Conservation (phyloP, 2,797 vertebrate species). For the Arrhamphus sclerolepis region DNA sequence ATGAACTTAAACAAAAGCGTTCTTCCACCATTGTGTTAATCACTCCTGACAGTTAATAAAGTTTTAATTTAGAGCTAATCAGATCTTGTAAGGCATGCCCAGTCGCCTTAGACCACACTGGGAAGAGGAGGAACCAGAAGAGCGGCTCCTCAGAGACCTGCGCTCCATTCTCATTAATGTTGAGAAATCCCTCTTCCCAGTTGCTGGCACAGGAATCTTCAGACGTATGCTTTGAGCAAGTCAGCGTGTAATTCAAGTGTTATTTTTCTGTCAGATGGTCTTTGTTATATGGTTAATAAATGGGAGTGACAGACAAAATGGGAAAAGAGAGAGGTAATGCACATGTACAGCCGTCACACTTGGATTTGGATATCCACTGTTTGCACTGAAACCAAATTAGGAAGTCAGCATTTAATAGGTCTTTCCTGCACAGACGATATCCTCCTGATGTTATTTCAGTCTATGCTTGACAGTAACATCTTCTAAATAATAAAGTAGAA, state of each 20-base stretch:
- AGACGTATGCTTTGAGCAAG: conserved; percentile 45
- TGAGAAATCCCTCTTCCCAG: conserved; percentile 52
- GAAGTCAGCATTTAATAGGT: conserved; percentile 29
- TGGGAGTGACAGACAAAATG: conserved; percentile 38
- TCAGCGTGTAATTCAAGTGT: conserved; percentile 50
- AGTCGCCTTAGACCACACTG: conserved; percentile 66
- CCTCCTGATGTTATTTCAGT: conserved; percentile 23
- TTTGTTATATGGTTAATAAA: conserved; percentile 50
- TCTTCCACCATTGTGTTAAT: conserved; percentile 66
- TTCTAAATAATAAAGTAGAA: too few relatives aligned
- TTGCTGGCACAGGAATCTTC: conserved; percentile 49
- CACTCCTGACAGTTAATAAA: conserved; percentile 78
- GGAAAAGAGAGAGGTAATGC: neutral
- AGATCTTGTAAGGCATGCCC: conserved; percentile 83
- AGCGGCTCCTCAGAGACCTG: conserved; percentile 73
- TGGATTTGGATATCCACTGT: conserved; percentile 24
- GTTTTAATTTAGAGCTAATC: conserved; percentile 87
- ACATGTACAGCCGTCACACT: conserved; percentile 1
- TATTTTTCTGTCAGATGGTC: conserved; percentile 52
- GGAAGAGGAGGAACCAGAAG: conserved; percentile 64
- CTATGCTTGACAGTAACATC: too few relatives aligned
- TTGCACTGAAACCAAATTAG: conserved; percentile 32
- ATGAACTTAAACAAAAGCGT: conserved; percentile 70
- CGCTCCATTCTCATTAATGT: conserved; percentile 79
- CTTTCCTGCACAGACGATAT: conserved; percentile 13